phyloP scores from a whole-genome alignment of 1,140 invertebrate species.

The Papilio glaucus region DNA sequence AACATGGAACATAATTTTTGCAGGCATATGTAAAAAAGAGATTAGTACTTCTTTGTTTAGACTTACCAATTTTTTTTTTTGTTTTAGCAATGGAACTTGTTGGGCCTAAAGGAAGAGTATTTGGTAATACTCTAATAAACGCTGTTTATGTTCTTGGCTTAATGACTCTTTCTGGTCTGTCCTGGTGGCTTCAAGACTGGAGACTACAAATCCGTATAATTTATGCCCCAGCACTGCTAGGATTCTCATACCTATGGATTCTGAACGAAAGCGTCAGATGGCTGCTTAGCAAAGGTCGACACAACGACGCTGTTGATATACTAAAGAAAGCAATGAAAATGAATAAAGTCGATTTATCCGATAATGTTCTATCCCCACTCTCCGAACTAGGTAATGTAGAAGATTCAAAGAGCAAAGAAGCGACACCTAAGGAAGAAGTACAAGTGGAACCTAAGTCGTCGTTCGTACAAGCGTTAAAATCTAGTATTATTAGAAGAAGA shows the following conservation, averaged over 20 bases:
- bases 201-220: slow-evolving; percentile 86
- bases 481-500: slow-evolving; percentile 69
- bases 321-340: slow-evolving; percentile 86
- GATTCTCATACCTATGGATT: slow-evolving; percentile 86
- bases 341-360: slow-evolving; percentile 86
- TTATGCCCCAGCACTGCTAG: slow-evolving; percentile 87
- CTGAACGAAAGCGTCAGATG: slow-evolving; percentile 89
- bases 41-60: too few species aligned
- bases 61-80: background rate
- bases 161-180: slow-evolving; percentile 86
- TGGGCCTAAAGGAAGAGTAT: slow-evolving; percentile 88
- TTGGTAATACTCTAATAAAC: slow-evolving; percentile 89
- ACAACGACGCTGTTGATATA: slow-evolving; percentile 84
- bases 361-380: slow-evolving; percentile 78
- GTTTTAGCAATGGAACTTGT: slow-evolving; percentile 90
- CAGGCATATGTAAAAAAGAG: too few species aligned
- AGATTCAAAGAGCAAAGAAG: slow-evolving; percentile 31
- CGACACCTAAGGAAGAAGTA: slow-evolving; percentile 37
- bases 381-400: slow-evolving; percentile 56
- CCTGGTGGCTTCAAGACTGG: slow-evolving; percentile 89
- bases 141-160: slow-evolving; percentile 89
- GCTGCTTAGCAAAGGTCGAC: slow-evolving; percentile 87
- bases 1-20: too few species aligned
- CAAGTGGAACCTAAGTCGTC: slow-evolving; percentile 45
- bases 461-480: slow-evolving; percentile 63